Conservation (phyloP, 2,888 invertebrate genomes). For the Apamea crenata region DNA sequence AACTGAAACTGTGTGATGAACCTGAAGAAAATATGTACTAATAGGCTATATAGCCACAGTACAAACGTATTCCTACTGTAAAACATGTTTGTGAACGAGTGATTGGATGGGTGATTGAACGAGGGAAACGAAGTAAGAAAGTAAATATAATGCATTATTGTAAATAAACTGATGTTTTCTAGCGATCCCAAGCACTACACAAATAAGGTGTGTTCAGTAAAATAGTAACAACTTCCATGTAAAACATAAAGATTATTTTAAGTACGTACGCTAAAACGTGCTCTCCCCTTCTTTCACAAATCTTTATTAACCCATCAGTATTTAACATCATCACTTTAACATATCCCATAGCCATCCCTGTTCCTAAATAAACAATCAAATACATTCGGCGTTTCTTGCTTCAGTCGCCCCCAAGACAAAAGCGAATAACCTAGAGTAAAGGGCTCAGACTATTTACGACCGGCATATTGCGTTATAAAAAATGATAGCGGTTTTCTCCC, state of each 20-base stretch:
- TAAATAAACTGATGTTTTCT: not conserved
- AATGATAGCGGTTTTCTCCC: slow-evolving; percentile 82
- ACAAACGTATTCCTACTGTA: not conserved
- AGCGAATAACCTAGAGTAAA: slow-evolving; percentile 75
- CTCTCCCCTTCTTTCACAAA: slow-evolving; percentile 1
- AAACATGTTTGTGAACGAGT: not conserved
- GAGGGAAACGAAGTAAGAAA: not conserved
- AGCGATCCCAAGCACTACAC: not conserved
- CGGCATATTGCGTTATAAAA: slow-evolving; percentile 85
- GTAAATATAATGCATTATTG: not conserved
- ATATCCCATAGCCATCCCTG: slow-evolving; percentile 34
- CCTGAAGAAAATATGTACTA: not conserved
- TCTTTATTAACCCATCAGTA: slow-evolving; percentile 31
- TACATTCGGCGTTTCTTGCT: slow-evolving; percentile 66
- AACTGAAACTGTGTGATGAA: not conserved
- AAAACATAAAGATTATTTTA: not conserved
- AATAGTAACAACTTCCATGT: not conserved
- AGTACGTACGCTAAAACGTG: slow-evolving; percentile 11
- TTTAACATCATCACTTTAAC: slow-evolving; percentile 34
- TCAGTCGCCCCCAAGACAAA: slow-evolving; percentile 72
- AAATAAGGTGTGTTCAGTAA: slow-evolving; percentile 5
- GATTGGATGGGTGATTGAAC: too few relatives aligned
- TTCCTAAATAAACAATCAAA: slow-evolving; percentile 71
- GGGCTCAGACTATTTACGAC: slow-evolving; percentile 79
- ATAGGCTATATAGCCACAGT: not conserved